Conservation (phyloP, 2,113 vertebrate species). For the Campylomormyrus tamandua region DNA sequence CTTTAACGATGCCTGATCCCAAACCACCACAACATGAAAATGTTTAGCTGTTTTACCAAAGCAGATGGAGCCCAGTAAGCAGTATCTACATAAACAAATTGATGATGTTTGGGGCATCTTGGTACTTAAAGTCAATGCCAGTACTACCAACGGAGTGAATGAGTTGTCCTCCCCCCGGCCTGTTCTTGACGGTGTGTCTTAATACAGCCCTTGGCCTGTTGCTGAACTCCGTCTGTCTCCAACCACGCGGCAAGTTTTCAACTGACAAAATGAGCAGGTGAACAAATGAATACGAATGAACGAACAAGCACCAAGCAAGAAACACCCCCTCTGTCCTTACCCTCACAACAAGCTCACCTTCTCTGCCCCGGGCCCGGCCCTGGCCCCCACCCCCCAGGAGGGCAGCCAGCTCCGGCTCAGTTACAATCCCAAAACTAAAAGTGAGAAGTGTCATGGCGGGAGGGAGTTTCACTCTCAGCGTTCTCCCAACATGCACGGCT, state of each 20-base stretch:
- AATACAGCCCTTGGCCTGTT: not conserved
- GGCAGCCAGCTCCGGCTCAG: slow-evolving; percentile 61
- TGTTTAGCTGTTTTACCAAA: slow-evolving; percentile 18
- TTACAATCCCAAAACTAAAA: slow-evolving; percentile 66
- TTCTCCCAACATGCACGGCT: slow-evolving; percentile 34
- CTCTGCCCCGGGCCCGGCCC: slow-evolving; percentile 46
- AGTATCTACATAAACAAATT: slow-evolving; percentile 18
- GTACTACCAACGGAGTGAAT: not conserved
- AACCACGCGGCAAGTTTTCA: not conserved
- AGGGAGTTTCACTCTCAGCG: not conserved
- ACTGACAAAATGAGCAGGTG: not conserved
- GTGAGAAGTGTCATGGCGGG: slow-evolving; percentile 30
- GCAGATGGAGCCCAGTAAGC: slow-evolving; percentile 34
- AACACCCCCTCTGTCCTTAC: slow-evolving; percentile 66
- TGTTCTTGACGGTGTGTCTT: not conserved
- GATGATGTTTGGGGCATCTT: slow-evolving; percentile 50
- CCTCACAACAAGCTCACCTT: slow-evolving; percentile 12
- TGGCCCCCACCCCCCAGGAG: slow-evolving; percentile 27
- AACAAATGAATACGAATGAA: not conserved
- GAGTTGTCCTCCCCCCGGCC: not conserved
- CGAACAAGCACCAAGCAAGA: not conserved
- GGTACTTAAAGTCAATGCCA: slow-evolving; percentile 11
- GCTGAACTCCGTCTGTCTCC: not conserved
- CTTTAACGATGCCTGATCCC: not conserved
- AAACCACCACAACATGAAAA: not conserved